Evolutionary conservation across 2,113 vertebrate genomes (phyloP).

Genomic region (Odontophorus gujanensis): DNA sequence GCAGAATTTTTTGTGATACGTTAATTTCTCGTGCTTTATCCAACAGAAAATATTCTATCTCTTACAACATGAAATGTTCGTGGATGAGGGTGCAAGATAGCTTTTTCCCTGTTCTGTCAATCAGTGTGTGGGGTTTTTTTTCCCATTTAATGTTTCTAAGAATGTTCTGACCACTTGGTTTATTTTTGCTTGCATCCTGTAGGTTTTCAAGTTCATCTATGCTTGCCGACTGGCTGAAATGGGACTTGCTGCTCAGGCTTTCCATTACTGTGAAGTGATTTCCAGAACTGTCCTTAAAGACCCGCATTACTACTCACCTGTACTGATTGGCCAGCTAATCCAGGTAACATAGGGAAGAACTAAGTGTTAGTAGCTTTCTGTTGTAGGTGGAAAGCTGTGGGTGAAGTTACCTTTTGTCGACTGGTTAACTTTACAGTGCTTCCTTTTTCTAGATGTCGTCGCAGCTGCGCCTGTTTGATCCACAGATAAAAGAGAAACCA

Average conservation of each 20-base stretch:
- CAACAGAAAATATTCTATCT: neutral
- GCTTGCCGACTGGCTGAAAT: constrained; percentile 93
- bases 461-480: constrained; percentile 92
- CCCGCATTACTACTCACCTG: constrained; percentile 83
- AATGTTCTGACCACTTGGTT: neutral
- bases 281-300: constrained; percentile 84
- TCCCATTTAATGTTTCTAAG: neutral
- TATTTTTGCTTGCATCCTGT: neutral
- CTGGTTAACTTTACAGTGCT: neutral
- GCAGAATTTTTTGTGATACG: neutral
- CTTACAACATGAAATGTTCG: rapidly evolving
- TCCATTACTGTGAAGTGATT: constrained; percentile 97
- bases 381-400: neutral
- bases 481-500: constrained; percentile 93
- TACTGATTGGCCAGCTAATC: constrained; percentile 89
- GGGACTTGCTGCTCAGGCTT: constrained; percentile 92
- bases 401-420: neutral
- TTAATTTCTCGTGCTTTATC: neutral
- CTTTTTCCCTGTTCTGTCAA: neutral
- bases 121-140: neutral
- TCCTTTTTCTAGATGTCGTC: constrained; percentile 84
- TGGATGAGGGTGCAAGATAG: neutral
- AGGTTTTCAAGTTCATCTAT: constrained; percentile 98
- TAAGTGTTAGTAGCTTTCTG: neutral
- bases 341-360: constrained; percentile 77